Percentiles rank a stretch among this genome's conserved stretches.
Conservation (phyloP, 2,888 invertebrate genomes). For the Acronicta leporina region DNA sequence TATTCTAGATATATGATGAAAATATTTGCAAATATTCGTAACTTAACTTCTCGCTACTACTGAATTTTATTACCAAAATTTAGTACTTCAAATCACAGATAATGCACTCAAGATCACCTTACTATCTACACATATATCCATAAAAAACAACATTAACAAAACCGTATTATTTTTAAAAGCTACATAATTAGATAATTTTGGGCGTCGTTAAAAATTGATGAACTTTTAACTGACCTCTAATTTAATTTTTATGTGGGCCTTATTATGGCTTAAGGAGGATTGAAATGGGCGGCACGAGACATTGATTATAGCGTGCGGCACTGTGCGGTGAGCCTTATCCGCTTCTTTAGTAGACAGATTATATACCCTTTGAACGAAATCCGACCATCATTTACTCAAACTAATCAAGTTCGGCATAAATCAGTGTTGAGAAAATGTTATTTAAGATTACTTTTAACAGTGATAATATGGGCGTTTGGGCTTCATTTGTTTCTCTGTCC, state of each 20-base stretch:
- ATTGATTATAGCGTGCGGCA: slow-evolving; percentile 61
- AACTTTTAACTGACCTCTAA: slow-evolving; percentile 67
- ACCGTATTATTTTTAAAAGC: slow-evolving; percentile 47
- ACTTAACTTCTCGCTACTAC: not conserved
- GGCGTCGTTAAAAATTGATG: slow-evolving; percentile 64
- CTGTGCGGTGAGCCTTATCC: slow-evolving; percentile 42
- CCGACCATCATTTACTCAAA: slow-evolving; percentile 30
- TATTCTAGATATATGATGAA: too few relatives aligned
- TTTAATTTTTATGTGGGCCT: slow-evolving; percentile 66
- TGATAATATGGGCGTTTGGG: slow-evolving; percentile 9
- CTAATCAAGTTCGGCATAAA: slow-evolving; percentile 54
- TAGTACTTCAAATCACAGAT: slow-evolving; percentile 18
- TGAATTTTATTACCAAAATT: slow-evolving; percentile 17
- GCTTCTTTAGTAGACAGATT: slow-evolving; percentile 69
- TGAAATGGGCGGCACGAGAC: slow-evolving; percentile 67
- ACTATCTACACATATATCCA: slow-evolving; percentile 6
- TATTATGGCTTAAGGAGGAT: slow-evolving; percentile 56
- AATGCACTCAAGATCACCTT: slow-evolving; percentile 16
- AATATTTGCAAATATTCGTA: not conserved
- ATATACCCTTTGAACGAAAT: slow-evolving; percentile 55
- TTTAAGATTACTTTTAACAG: slow-evolving; percentile 43
- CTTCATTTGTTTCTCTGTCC: slow-evolving; percentile 9
- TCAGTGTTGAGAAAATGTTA: slow-evolving; percentile 43
- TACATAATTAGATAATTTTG: slow-evolving; percentile 48
- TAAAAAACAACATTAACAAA: slow-evolving; percentile 34